Conservation (phyloP, 2,797 vertebrate genomes). For the Myioborus melanocephalus region DNA sequence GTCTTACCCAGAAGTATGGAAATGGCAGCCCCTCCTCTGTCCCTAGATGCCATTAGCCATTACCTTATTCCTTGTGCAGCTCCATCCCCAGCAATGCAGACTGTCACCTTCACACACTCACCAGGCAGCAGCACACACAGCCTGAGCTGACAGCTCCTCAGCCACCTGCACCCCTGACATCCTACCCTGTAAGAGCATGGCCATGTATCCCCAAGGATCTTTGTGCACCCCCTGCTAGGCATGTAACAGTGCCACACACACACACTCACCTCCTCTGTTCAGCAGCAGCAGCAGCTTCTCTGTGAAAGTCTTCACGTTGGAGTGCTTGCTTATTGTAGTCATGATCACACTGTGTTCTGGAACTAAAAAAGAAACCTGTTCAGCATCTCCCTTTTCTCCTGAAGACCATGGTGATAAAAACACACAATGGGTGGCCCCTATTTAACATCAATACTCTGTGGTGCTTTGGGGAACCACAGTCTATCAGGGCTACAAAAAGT, state of each 20-base stretch:
- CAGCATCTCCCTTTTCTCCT: not conserved
- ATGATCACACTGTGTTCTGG: slow-evolving; percentile 91
- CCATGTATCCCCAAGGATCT: not conserved
- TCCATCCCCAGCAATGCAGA: not conserved
- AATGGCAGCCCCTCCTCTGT: not conserved
- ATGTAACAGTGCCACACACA: not conserved
- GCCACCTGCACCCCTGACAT: not conserved
- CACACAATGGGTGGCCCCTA: not conserved
- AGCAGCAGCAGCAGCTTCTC: slow-evolving; percentile 93
- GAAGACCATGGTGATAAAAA: not conserved
- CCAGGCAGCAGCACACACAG: not conserved
- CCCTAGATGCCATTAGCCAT: not conserved
- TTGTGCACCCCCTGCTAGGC: not conserved
- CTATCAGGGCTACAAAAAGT: not conserved
- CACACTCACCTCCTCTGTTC: slow-evolving; percentile 90
- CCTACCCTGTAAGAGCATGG: not conserved
- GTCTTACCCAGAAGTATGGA: not conserved
- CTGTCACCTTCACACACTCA: not conserved
- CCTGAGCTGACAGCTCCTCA: not conserved
- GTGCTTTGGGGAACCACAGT: not conserved
- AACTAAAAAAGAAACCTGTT: slow-evolving; percentile 71
- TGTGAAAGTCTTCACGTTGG: slow-evolving; percentile 90
- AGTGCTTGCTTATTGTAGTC: slow-evolving; percentile 87
- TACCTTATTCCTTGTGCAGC: not conserved
- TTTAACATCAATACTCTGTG: not conserved